Evolutionary conservation across 2,113 vertebrate species (phyloP).

Genomic region (Paramormyrops kingsleyae): DNA sequence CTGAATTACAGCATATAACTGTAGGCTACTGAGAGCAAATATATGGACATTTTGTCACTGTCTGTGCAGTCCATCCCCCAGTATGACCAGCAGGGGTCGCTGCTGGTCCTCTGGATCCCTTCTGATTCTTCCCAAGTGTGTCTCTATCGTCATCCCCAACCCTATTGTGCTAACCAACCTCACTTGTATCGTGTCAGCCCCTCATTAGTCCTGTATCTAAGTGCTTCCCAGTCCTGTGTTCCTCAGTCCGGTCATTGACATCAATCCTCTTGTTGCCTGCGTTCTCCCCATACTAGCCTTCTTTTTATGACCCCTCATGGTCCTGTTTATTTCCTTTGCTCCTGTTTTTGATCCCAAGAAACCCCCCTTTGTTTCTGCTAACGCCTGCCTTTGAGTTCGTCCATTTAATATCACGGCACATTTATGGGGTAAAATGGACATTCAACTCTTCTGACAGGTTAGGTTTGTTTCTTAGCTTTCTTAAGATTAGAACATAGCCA

Average conservation of each 20-base stretch:
- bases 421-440: neutral
- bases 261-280: neutral
- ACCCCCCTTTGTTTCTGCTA: neutral
- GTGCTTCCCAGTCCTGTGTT: neutral
- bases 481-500: neutral
- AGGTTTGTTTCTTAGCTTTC: neutral
- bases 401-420: neutral
- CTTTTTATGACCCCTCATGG: neutral
- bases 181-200: neutral
- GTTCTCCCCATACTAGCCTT: neutral
- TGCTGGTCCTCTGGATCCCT: neutral
- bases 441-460: neutral
- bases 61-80: neutral
- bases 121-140: neutral
- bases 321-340: neutral
- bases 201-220: neutral
- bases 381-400: neutral
- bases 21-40: neutral
- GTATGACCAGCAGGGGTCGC: neutral
- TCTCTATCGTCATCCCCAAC: neutral
- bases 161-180: neutral
- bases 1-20: neutral
- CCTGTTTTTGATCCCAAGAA: neutral
- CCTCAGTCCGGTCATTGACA: neutral
- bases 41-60: neutral